Evolutionary conservation across 2,797 vertebrate genomes (phyloP).

Genomic region (Saxicola maurus): DNA sequence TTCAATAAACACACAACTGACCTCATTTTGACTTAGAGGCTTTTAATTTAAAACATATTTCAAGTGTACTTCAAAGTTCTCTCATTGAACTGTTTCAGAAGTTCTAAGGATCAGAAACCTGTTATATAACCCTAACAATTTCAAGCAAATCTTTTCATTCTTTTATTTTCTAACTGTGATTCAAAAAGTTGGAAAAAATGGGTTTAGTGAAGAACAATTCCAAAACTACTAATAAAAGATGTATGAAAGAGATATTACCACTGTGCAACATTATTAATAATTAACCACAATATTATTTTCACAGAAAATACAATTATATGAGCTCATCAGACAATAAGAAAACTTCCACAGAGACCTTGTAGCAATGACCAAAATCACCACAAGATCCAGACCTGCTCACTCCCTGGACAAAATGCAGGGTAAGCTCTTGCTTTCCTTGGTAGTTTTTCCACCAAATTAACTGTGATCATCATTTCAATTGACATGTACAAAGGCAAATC

Average conservation of each 20-base stretch:
- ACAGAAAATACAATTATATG: not conserved
- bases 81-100: not conserved
- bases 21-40: not conserved
- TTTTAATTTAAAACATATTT: not conserved
- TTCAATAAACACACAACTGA: not conserved
- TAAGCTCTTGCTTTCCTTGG: not conserved
- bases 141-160: not conserved
- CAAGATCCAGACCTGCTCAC: not conserved
- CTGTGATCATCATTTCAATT: not conserved
- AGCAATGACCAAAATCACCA: not conserved
- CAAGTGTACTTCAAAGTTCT: not conserved
- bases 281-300: not conserved
- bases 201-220: not conserved
- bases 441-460: not conserved
- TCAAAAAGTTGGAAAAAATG: not conserved
- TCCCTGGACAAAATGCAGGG: not conserved
- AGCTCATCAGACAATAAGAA: not conserved
- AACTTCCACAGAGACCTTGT: not conserved
- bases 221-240: not conserved
- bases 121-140: not conserved
- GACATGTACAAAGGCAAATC: not conserved
- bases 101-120: not conserved
- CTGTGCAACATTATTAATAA: not conserved
- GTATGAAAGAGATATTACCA: not conserved
- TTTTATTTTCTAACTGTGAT: not conserved